Base-by-base conservation (phyloP, 2,113 vertebrate species). In the Argyrosomus japonicus region DNA sequence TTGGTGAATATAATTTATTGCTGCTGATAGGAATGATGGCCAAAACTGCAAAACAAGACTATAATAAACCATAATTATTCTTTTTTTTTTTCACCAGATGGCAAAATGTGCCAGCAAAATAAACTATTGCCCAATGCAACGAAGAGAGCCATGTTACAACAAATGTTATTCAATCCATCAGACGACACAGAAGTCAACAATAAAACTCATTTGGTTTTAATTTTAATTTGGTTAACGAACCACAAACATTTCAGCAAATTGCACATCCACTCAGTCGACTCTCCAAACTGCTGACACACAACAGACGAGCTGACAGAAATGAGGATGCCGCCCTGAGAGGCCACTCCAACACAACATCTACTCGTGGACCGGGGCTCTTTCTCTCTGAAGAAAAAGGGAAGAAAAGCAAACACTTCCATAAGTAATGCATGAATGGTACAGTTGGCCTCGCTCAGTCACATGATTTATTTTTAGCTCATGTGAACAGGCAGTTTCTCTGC, bases 381-480 rank as follows among this genome's bases (percentile, higher is more conserved):
- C 81, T 82, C 74, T 61, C 19, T 7, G 14, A 36, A 25, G 6
- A 76, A 82, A 88, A 77, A 84, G 14, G 50, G 73, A 85, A 81
- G 77, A 86, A 92, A 89, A 89, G 91, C 82, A 91, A 93, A 93
- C 91, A 90, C 86, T 87, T 88, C 89, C 89, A 94, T 95, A 92
- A 95, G 92, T 93, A 94, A 94, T 95, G 90, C 92, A 95, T 94
- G 93, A 94, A 92, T 67, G 68, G 86, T 91, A 88, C 85, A 88
- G 88, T 89, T 87, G 86, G 90, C 86, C 82, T 71, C 54, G 32
- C 91, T 92, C 87, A 87, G 90, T 93, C 92, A 94, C 88, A 88
- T 87, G 84, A 87, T 89, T 88, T 94, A 95, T 94, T 94, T 95
- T 93, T 95, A 95, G 92, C 91, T 88, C 90, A 84, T 91, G 89